Conservation (phyloP, 2,888 invertebrate species). For the Cephalotes varians region DNA sequence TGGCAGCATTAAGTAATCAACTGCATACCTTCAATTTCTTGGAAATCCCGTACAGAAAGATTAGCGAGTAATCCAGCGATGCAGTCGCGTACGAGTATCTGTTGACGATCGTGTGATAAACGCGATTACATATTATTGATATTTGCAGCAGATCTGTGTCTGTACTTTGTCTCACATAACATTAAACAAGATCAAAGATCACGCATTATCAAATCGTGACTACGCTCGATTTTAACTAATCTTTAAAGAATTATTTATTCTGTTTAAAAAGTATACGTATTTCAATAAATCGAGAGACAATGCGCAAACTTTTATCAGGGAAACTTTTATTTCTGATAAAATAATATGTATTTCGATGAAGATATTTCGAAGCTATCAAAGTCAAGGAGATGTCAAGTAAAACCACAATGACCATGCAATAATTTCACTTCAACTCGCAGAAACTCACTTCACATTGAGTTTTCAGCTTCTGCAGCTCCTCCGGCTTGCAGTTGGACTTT, state of each 20-base stretch:
- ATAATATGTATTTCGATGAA: not conserved
- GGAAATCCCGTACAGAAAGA: slow-evolving; percentile 93
- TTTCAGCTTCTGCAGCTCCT: slow-evolving; percentile 91
- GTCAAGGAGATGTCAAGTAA: not conserved
- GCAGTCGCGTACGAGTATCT: slow-evolving; percentile 92
- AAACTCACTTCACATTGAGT: slow-evolving; percentile 88
- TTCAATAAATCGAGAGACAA: not conserved
- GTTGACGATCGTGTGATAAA: slow-evolving; percentile 64
- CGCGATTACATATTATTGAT: not conserved
- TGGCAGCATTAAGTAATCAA: not conserved
- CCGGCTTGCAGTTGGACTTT: slow-evolving; percentile 93
- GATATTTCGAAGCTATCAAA: not conserved
- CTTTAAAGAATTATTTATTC: not conserved
- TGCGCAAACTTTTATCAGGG: not conserved
- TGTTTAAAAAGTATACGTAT: not conserved
- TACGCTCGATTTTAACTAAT: not conserved
- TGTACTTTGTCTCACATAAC: not conserved
- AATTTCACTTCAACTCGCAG: not conserved
- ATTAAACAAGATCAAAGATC: slow-evolving; percentile 8
- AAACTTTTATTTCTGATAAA: not conserved
- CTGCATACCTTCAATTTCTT: slow-evolving; percentile 92
- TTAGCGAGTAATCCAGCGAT: slow-evolving; percentile 93
- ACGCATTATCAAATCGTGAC: not conserved
- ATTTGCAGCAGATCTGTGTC: not conserved
- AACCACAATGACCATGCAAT: not conserved